These are phyloP conservation scores for Psephotus haematonotus DNA, from an alignment of 2,113 vertebrate species.

Conservation along the genomic window DNA sequence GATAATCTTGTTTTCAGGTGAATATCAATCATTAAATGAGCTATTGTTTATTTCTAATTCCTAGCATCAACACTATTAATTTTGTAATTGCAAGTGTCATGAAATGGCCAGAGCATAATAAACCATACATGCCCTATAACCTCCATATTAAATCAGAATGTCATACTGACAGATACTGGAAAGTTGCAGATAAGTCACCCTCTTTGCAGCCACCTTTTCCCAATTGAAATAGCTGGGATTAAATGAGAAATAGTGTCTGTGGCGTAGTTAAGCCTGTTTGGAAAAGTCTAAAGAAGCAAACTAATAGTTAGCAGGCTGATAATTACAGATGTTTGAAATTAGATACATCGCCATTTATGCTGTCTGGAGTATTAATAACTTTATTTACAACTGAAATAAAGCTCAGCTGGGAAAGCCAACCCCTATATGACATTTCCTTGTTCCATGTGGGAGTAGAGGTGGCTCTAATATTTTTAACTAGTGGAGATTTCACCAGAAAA, in stretches of 20 bases:
- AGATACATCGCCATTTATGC: not conserved
- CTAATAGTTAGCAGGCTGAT: not conserved
- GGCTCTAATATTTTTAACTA: not conserved
- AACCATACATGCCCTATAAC: slow-evolving; percentile 20
- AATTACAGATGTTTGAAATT: slow-evolving; percentile 39
- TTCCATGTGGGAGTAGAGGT: not conserved
- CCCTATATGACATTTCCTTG: not conserved
- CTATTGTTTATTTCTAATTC: slow-evolving; percentile 50
- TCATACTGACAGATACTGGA: slow-evolving; percentile 15
- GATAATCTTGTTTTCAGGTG: slow-evolving; percentile 39
- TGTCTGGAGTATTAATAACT: slow-evolving; percentile 27
- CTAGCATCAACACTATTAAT: slow-evolving; percentile 35
- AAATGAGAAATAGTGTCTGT: not conserved
- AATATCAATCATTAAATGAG: slow-evolving; percentile 41
- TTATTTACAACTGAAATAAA: slow-evolving; percentile 30
- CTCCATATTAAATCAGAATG: slow-evolving; percentile 37
- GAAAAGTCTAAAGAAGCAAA: slow-evolving; percentile 14
- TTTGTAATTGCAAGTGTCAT: slow-evolving; percentile 54
- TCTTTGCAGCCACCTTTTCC: slow-evolving; percentile 4
- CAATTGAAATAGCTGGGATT: not conserved
- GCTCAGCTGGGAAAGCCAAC: not conserved
- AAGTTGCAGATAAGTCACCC: slow-evolving; percentile 7
- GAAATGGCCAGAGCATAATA: slow-evolving; percentile 23
- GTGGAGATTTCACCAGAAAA: not conserved
- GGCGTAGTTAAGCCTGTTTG: not conserved